Evolutionary conservation across 1,140 invertebrate species (phyloP).

Genomic region (Ceratina australensis): DNA sequence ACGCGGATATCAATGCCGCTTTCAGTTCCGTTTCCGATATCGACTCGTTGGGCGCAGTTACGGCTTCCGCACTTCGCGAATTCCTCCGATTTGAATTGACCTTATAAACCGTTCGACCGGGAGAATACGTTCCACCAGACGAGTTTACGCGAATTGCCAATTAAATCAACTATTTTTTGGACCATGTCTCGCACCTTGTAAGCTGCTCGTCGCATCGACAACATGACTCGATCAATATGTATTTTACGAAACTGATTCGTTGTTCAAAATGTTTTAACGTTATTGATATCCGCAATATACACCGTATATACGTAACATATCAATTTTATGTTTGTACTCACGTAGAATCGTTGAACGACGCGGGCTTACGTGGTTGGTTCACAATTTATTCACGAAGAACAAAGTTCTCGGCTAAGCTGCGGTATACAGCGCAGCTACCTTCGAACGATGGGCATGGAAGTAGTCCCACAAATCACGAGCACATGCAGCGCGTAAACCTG

Average conservation of each 20-base stretch:
- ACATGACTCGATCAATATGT: too few relatives aligned
- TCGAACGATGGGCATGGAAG: constrained; percentile 19
- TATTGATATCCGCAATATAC: too few relatives aligned
- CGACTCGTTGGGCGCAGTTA: constrained; percentile 34
- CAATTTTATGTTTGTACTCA: background rate
- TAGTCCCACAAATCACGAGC: background rate
- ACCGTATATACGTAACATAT: too few relatives aligned
- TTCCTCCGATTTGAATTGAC: constrained; percentile 39
- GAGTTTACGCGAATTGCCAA: constrained; percentile 15
- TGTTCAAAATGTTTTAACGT: too few relatives aligned
- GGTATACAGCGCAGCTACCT: background rate
- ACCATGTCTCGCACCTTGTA: background rate
- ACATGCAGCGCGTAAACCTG: constrained; percentile 15
- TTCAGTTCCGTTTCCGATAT: constrained; percentile 39
- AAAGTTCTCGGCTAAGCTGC: constrained; percentile 18
- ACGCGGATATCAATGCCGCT: constrained; percentile 46
- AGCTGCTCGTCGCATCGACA: too few relatives aligned
- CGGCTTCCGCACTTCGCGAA: constrained; percentile 36
- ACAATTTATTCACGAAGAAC: background rate
- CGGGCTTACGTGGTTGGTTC: background rate
- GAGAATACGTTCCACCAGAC: constrained; percentile 49
- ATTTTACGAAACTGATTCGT: too few relatives aligned
- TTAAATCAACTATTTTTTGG: background rate
- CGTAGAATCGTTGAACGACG: constrained; percentile 8
- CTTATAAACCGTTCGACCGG: constrained; percentile 40